phyloP scores from a whole-genome alignment of 2,113 vertebrate genomes.

The Anser cygnoides region DNA sequence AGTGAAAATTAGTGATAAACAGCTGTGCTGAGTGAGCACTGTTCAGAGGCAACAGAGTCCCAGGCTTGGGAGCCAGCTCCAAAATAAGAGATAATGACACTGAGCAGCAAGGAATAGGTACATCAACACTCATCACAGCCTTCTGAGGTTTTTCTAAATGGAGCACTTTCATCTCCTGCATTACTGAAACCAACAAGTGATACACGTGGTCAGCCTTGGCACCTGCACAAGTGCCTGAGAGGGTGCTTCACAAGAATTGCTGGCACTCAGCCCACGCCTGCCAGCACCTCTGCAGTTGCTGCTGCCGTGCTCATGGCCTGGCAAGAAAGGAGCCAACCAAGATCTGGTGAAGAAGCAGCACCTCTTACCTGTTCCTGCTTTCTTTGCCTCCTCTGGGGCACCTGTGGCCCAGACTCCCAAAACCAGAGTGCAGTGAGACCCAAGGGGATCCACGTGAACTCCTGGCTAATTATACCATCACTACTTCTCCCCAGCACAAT shows the following conservation, averaged over 20 bases:
- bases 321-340: background rate
- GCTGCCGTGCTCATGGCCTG: background rate
- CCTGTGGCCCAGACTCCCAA: background rate
- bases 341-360: background rate
- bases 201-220: background rate
- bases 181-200: background rate
- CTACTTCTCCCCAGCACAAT: background rate
- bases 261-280: fast-evolving
- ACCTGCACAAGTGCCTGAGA: background rate
- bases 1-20: background rate
- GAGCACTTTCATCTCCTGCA: background rate
- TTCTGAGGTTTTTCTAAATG: background rate
- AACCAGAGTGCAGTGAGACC: background rate
- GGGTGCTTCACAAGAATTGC: background rate
- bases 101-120: background rate
- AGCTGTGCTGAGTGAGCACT: background rate
- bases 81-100: background rate
- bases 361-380: background rate
- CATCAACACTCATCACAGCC: background rate
- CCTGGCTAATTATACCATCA: background rate
- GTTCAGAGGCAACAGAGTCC: background rate
- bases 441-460: background rate
- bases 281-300: background rate
- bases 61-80: background rate
- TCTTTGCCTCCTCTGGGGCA: background rate